Evolutionary conservation across 92 coral and sea anemone genomes (phyloP).

Genomic region (Epizoanthus illoricatus): DNA sequence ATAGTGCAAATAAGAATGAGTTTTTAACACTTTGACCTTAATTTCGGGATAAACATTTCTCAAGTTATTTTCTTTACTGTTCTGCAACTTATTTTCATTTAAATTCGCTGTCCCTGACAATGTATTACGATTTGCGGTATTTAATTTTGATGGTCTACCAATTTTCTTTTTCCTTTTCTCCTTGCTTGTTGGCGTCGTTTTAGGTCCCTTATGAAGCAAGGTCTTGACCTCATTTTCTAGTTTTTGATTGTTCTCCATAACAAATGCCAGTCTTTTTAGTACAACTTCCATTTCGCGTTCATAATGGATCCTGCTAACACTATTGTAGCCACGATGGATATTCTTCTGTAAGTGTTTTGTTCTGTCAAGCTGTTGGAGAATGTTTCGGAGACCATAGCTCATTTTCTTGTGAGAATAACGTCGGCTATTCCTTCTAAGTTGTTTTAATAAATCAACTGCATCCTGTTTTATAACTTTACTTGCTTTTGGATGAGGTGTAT

Average conservation of each 20-base stretch:
- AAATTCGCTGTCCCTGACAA: too few species aligned
- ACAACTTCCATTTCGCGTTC: slow-evolving; percentile 55
- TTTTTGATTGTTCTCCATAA: slow-evolving; percentile 61
- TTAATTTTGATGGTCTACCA: background rate
- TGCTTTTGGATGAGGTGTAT: background rate
- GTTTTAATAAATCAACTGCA: slow-evolving; percentile 2
- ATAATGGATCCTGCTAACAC: background rate
- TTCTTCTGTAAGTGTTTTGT: slow-evolving; percentile 21
- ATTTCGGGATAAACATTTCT: background rate
- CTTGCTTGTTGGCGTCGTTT: background rate
- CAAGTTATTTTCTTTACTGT: background rate
- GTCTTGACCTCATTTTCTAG: slow-evolving; percentile 64
- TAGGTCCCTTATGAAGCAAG: slow-evolving; percentile 35
- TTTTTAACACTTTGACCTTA: background rate
- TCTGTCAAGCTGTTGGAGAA: slow-evolving; percentile 26
- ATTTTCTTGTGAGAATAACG: slow-evolving; percentile 25
- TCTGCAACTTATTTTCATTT: background rate
- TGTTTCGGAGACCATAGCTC: slow-evolving; percentile 10
- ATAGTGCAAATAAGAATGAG: background rate
- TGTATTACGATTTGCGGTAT: too few species aligned
- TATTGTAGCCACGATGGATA: background rate
- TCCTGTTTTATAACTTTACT: slow-evolving; percentile 9
- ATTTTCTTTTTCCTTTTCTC: background rate
- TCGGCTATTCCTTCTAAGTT: slow-evolving; percentile 10
- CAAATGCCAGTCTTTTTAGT: slow-evolving; percentile 51